Percentiles rank a stretch among this genome's conserved stretches.
Conservation (phyloP, 2,113 vertebrate species). For the Anhinga rufa region DNA sequence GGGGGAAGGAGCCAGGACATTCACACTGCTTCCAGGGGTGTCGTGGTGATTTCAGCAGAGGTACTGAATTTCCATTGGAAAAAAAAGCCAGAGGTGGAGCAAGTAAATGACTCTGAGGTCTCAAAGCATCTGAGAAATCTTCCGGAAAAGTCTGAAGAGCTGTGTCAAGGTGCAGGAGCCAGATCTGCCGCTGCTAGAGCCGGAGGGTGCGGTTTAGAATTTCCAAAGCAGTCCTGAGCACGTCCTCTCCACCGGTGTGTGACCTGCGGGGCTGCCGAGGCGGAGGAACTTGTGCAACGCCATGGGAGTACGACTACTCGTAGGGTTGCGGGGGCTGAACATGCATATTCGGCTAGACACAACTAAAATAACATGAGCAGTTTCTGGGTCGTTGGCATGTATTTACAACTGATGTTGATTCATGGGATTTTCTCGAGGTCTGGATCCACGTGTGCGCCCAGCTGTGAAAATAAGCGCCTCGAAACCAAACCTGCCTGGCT, state of each 20-base stretch:
- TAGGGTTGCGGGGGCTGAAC: not conserved
- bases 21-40: not conserved
- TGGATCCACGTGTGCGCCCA: not conserved
- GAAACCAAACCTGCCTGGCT: not conserved
- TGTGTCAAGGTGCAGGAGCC: not conserved
- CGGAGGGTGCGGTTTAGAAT: not conserved
- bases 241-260: not conserved
- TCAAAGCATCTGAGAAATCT: not conserved
- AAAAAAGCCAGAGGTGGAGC: not conserved
- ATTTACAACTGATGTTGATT: not conserved
- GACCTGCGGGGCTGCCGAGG: not conserved
- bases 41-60: not conserved
- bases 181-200: not conserved
- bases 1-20: rapidly evolving
- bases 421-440: not conserved
- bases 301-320: rapidly evolving
- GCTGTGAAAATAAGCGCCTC: not conserved
- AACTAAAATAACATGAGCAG: rapidly evolving
- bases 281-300: rapidly evolving
- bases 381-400: rapidly evolving
- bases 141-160: not conserved
- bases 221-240: not conserved
- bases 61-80: not conserved
- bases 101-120: not conserved
- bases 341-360: rapidly evolving